A percentile compares a stretch with the other conserved stretches of the same genome.
phyloP scores from a whole-genome alignment of 1,140 invertebrate genomes.

The Zaprionus kolodkinae region DNA sequence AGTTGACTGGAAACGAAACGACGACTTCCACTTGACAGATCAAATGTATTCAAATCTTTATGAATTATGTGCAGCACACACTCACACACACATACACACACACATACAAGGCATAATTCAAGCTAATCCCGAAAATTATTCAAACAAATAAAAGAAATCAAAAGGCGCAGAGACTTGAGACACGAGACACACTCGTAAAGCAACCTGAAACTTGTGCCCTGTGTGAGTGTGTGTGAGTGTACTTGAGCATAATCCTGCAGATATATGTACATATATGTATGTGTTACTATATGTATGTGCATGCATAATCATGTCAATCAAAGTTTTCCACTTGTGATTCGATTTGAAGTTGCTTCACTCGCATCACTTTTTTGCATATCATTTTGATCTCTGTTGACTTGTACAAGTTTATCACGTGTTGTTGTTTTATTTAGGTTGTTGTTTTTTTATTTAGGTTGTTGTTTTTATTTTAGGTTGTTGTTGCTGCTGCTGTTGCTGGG shows the following conservation, averaged over 20 bases:
- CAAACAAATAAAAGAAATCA: constrained; percentile 5
- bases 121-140: constrained; percentile 6
- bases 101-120: not conserved
- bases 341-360: not conserved
- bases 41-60: constrained; percentile 8
- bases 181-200: not conserved
- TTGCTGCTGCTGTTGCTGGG: not conserved
- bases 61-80: not conserved
- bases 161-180: not conserved
- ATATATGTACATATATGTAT: not conserved
- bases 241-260: constrained; percentile 2
- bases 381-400: constrained; percentile 13
- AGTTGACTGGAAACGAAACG: not conserved
- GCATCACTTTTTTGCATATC: constrained; percentile 6
- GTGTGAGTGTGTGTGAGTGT: not conserved
- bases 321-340: not conserved
- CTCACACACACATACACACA: not conserved
- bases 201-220: not conserved
- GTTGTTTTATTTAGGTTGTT: not conserved
- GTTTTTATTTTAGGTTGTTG: too few relatives aligned
- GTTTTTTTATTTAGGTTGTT: not conserved
- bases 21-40: not conserved
- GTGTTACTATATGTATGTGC: not conserved
- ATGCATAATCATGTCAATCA: not conserved
- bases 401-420: not conserved